Evolutionary conservation across 2,888 invertebrate species (phyloP), one percentile per base, ranked within the genome.

Genomic region (Ophion ventricosus): DNA sequence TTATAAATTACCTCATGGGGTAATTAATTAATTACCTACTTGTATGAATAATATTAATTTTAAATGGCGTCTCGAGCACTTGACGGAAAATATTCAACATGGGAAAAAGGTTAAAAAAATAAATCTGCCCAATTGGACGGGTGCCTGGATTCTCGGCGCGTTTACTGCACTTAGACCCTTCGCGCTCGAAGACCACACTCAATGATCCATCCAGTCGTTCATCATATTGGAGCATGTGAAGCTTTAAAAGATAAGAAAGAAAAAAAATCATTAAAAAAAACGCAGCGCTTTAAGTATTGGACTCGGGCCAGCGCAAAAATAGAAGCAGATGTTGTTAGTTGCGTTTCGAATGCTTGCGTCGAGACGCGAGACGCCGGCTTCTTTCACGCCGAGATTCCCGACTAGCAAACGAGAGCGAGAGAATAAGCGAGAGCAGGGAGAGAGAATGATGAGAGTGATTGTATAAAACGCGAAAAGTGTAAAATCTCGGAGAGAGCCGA

Each of bases 311-410:
- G 90, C 89, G 92, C 92, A 92, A 93, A 93, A 93, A 93, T 93
- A 93, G 93, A 93, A 93, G 92, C 93, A 93, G 92, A 93, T 93
- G 93, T 92, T 92, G 91, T 92, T 92, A 90, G 91, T 90, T 90
- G 91, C 90, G 90, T 92, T 91, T 91, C 88, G 80, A 86, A 85
- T 80, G 83, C 59, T 85, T 57, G 74, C 59, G 72, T 73, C 88
- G 88, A 86, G 88, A 77, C 69, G 66, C 80, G 70, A 49, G 49
- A 74, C 82, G 72, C 84, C 67, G 61, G 74, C 69, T 81, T 85
- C 80, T 82, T 85, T 80, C 69, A 63, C 79, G 83, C 69, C 69
- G 70, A 49, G 82, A 80, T 81, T 78, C 74, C 57, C 59, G 49
- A 72, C 74, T 74, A 73, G 66, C 25, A 40, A 43, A 35, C 54